phyloP scores from a whole-genome alignment of 2,797 vertebrate species.

The Anisognathus igniventris region DNA sequence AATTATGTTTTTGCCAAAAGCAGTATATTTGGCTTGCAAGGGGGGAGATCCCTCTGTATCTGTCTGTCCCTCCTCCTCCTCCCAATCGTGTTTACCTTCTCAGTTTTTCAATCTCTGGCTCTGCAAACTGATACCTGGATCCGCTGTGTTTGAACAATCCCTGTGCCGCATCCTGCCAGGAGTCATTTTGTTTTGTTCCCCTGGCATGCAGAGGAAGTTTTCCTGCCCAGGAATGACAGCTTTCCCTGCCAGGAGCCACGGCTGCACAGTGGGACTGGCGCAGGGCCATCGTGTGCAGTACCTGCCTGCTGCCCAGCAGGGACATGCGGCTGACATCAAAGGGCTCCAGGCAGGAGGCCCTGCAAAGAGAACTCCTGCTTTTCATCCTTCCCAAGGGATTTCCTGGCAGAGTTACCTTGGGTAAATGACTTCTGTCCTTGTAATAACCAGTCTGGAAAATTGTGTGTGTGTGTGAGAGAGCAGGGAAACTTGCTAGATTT shows the following conservation, averaged over 20 bases:
- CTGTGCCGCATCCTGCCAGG: not conserved
- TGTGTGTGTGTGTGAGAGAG: accelerated
- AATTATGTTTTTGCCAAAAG: not conserved
- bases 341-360: not conserved
- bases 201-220: not conserved
- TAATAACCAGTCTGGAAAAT: not conserved
- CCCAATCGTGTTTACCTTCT: not conserved
- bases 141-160: accelerated
- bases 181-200: not conserved
- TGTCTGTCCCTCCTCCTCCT: not conserved
- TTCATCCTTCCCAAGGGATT: not conserved
- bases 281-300: not conserved
- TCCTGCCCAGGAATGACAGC: not conserved
- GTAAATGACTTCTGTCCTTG: not conserved
- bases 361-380: not conserved
- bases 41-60: not conserved
- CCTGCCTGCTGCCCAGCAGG: not conserved
- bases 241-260: not conserved
- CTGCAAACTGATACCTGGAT: not conserved
- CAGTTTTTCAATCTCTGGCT: not conserved
- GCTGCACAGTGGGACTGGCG: not conserved
- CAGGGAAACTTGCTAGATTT: not conserved
- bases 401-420: not conserved
- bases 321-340: not conserved
- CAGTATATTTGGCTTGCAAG: not conserved